Evolutionary conservation across 2,797 vertebrate genomes (phyloP).

Genomic region (Clarias platycephalus): DNA sequence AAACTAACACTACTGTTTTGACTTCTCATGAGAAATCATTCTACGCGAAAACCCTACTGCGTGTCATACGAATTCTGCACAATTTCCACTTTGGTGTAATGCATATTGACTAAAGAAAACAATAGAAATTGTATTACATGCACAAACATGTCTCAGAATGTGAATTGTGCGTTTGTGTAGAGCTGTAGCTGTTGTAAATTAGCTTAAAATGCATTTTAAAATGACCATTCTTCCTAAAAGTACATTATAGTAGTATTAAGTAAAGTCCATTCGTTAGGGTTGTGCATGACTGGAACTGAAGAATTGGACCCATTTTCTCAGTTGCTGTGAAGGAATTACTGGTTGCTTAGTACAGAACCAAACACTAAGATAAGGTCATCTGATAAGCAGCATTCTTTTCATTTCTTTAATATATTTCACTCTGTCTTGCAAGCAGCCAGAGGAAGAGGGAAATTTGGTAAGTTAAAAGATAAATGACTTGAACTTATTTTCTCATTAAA

Average conservation of each 20-base stretch:
- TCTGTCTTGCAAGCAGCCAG: constrained; percentile 76
- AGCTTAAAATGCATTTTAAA: not conserved
- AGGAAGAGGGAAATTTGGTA: constrained; percentile 86
- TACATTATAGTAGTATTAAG: not conserved
- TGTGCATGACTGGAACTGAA: not conserved
- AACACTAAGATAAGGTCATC: not conserved
- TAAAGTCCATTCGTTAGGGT: not conserved
- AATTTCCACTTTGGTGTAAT: not conserved
- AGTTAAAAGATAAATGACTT: constrained; percentile 66
- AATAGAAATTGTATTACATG: not conserved
- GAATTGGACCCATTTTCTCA: not conserved
- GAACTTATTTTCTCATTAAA: constrained; percentile 8
- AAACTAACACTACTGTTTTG: not conserved
- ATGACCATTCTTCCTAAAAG: too few relatives aligned
- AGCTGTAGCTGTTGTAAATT: not conserved
- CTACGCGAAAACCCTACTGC: not conserved
- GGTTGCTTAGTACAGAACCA: constrained; percentile 10
- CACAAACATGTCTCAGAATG: not conserved
- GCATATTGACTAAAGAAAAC: not conserved
- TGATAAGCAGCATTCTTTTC: not conserved
- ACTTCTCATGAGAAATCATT: not conserved
- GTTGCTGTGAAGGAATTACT: not conserved
- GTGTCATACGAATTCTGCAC: not conserved
- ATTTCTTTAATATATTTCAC: constrained; percentile 14
- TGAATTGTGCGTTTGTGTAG: too few relatives aligned